Conservation (phyloP, 2,888 invertebrate genomes). For the Nephrotoma flavescens region DNA sequence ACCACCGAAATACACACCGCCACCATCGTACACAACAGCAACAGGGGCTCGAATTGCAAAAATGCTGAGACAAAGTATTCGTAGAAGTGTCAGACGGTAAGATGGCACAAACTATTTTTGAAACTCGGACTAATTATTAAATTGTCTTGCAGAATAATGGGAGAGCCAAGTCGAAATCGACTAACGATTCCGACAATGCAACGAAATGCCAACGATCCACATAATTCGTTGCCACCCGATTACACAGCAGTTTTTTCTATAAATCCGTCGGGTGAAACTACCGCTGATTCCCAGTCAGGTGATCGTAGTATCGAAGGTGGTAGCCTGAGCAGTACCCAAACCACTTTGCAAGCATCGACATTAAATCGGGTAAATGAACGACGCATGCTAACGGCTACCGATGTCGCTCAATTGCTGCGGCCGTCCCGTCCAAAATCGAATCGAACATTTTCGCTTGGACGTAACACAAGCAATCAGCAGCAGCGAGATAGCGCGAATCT, state of each 20-base stretch:
- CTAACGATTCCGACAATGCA: constrained; percentile 12
- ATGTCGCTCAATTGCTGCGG: constrained; percentile 27
- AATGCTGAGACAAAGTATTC: constrained; percentile 56
- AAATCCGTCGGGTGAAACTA: background rate
- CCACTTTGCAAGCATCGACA: constrained; percentile 15
- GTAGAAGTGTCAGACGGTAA: constrained; percentile 58
- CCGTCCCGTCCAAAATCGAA: constrained; percentile 16
- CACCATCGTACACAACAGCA: constrained; percentile 83
- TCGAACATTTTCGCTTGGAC: background rate
- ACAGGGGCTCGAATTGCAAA: constrained; percentile 72
- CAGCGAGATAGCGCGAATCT: background rate
- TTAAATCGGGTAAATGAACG: background rate
- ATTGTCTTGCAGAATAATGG: constrained; percentile 11
- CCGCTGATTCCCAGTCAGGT: background rate
- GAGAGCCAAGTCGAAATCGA: constrained; percentile 13
- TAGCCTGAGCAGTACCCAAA: constrained; percentile 16
- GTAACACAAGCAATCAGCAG: background rate
- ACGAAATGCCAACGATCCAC: constrained; percentile 12
- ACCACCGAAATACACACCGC: constrained; percentile 86
- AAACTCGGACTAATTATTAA: background rate
- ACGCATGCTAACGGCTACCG: constrained; percentile 22
- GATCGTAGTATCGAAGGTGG: constrained; percentile 16
- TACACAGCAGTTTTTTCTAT: background rate
- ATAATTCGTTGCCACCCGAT: background rate
- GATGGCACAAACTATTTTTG: background rate